Base-by-base conservation (phyloP, 1,140 invertebrate species). In the Musca domestica region DNA sequence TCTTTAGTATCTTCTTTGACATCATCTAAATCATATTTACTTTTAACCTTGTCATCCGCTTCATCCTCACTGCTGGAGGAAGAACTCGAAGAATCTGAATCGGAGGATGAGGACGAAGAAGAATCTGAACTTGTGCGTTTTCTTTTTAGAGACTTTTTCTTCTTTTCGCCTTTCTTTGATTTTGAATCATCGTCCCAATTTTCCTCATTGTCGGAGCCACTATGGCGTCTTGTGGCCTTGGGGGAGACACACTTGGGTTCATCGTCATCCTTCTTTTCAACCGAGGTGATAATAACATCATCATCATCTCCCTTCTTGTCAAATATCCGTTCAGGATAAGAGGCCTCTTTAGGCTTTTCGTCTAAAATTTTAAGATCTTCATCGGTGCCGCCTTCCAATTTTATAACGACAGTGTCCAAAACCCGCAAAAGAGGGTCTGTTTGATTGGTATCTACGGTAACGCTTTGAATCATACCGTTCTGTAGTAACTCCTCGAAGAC, bases 371-470 rank as follows among this genome's bases (percentile, higher is more conserved):
- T 92, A 2, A 98, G 83, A 83, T 99, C 97, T 74, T 95, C 90
- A 71, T 99, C 96, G n/a, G 90, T 92, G 3, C 98, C 98, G 52
- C 95, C 97, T 86, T 99, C 98, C 15, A 99, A 84, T 81, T 95
- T 94, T 69, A 99, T 97, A 2, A 99, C 97, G 47, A 96, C 95
- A 70, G 95, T 93, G 83, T 99, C 98, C 41, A 99, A 84, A 4
- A 99, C 84, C 73, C 92, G 90, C 12, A 98, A 87, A 25, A 99
- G 84, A 34, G 89, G 86, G 64, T 97, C 95, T 0, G 92, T 88
- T 79, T 96, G 92, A 61, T 94, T 91, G 12, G 91, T 90, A 81
- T 99, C 98, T 0, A 99, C 87, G 5, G 88, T 87, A 2, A 96
- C 88, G 69, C 87, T 88, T 46, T 93, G 90, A 56, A 98, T 86